Percentiles rank a stretch among this genome's conserved stretches.
Conservation (phyloP, 2,888 invertebrate genomes). For the Ormyrus thymus region DNA sequence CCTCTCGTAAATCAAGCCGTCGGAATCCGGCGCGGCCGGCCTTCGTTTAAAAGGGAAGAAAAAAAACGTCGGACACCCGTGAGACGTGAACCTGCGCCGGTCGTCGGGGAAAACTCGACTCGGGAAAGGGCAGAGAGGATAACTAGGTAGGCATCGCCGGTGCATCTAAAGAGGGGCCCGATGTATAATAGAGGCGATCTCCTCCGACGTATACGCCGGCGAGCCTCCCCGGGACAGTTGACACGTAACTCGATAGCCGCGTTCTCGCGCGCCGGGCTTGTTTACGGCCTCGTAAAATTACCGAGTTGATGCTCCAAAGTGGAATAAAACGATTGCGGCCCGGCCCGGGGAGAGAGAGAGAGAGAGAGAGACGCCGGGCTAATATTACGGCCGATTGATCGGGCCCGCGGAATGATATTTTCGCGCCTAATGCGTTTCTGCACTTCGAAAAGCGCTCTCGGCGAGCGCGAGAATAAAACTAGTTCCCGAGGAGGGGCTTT, state of each 20-base stretch:
- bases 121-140: not conserved
- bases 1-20: not conserved
- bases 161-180: not conserved
- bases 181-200: slow-evolving; percentile 44
- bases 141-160: not conserved
- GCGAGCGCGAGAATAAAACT: slow-evolving; percentile 13
- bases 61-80: slow-evolving; percentile 3
- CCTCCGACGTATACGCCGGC: not conserved
- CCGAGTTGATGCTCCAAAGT: slow-evolving; percentile 70
- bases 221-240: slow-evolving; percentile 60
- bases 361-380: not conserved
- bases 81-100: not conserved
- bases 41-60: not conserved
- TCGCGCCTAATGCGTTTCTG: slow-evolving; percentile 40
- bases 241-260: slow-evolving; percentile 72
- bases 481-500: not conserved
- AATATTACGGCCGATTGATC: slow-evolving; percentile 53
- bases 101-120: not conserved
- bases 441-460: slow-evolving; percentile 27
- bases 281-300: slow-evolving; percentile 74
- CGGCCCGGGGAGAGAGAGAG: not conserved
- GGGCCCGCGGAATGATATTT: slow-evolving; percentile 47
- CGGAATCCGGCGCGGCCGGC: too few species aligned
- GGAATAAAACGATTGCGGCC: slow-evolving; percentile 69
- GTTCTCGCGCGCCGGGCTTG: slow-evolving; percentile 61